Conservation (phyloP, 37 sponge, comb jelly and placozoan species). For the Oopsacas minuta region DNA sequence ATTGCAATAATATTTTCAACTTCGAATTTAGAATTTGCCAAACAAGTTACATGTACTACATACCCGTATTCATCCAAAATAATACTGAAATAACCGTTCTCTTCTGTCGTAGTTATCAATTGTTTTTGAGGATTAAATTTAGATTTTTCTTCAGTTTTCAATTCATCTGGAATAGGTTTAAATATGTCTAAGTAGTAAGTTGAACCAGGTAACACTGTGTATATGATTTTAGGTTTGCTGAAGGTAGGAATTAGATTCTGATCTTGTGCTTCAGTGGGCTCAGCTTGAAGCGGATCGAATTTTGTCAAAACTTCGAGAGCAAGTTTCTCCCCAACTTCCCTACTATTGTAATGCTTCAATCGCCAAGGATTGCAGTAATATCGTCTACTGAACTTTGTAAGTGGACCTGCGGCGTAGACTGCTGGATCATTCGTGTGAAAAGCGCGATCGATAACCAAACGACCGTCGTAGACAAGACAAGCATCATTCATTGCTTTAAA, state of each 20-base stretch:
- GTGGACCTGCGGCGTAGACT: conserved; percentile 80
- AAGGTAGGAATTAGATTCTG: conserved; percentile 24
- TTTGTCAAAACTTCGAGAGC: not conserved
- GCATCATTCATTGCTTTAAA: conserved; percentile 86
- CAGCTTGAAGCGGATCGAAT: not conserved
- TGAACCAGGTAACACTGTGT: conserved; percentile 26
- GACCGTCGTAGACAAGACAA: conserved; percentile 82
- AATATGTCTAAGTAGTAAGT: not conserved
- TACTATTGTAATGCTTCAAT: not conserved
- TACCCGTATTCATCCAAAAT: not conserved
- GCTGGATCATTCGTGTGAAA: conserved; percentile 75
- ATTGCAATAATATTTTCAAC: conserved; percentile 22
- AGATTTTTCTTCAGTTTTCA: not conserved
- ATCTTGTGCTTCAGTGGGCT: conserved; percentile 16
- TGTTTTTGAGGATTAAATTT: not conserved
- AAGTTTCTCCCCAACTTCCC: not conserved
- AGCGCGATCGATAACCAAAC: conserved; percentile 61
- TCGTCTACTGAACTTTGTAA: conserved; percentile 79
- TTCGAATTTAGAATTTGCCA: not conserved
- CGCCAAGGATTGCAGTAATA: conserved; percentile 66
- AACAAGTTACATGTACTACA: not conserved
- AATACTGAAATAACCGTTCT: conserved; percentile 54
- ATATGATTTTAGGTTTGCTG: conserved; percentile 19
- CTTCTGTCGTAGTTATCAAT: conserved; percentile 37
- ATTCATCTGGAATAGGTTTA: not conserved